Conservation (phyloP, 2,113 vertebrate genomes). For the Enhydra lutris region DNA sequence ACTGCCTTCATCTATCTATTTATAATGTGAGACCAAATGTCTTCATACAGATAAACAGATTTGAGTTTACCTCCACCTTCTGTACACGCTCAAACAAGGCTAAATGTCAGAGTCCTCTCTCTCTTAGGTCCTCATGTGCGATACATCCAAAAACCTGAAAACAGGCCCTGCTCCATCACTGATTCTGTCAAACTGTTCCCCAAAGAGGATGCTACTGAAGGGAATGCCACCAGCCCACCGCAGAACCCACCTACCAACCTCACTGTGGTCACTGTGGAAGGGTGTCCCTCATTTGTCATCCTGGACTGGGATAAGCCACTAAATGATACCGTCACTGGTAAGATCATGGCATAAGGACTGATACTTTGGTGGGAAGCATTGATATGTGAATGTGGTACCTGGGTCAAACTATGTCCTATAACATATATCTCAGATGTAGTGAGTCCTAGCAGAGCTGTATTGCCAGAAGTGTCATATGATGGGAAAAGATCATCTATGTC, state of each 20-base stretch:
- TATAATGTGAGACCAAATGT: neutral
- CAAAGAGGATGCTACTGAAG: constrained; percentile 85
- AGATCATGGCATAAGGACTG: constrained; percentile 18
- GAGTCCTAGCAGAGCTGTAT: neutral
- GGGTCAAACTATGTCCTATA: neutral
- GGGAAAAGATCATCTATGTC: neutral
- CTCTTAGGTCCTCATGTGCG: constrained; percentile 91
- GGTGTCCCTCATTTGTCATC: constrained; percentile 95
- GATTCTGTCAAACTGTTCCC: constrained; percentile 90
- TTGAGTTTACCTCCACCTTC: neutral
- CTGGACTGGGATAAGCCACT: constrained; percentile 93
- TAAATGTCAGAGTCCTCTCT: constrained; percentile 16
- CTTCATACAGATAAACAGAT: neutral
- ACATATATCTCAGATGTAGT: neutral
- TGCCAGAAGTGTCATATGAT: neutral
- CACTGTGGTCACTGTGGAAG: constrained; percentile 96
- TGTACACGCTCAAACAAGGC: neutral
- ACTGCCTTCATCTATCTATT: neutral
- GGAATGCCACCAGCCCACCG: constrained; percentile 88
- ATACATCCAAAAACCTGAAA: constrained; percentile 91
- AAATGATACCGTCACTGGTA: constrained; percentile 94
- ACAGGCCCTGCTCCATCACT: constrained; percentile 96
- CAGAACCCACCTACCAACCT: constrained; percentile 92
- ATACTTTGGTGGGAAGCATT: neutral
- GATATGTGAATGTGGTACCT: neutral